Evolutionary conservation across 2,797 vertebrate genomes (phyloP).

Genomic region (Danio kyathit): DNA sequence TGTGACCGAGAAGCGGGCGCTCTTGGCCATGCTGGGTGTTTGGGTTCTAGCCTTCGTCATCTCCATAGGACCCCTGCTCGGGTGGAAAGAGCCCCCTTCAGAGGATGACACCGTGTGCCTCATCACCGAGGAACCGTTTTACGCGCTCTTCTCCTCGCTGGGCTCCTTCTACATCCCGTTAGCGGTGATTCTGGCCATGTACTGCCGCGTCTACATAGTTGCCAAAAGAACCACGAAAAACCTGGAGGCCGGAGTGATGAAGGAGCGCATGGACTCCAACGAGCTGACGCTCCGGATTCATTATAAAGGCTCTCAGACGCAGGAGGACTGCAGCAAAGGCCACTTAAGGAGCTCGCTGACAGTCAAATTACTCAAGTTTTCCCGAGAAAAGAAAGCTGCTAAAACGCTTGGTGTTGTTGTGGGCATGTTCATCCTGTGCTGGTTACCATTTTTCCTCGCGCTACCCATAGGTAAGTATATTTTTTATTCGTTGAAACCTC

Average conservation of each 20-base stretch:
- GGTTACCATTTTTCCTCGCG: constrained; percentile 95
- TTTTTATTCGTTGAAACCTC: not conserved
- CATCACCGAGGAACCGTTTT: constrained; percentile 97
- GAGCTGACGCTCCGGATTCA: constrained; percentile 96
- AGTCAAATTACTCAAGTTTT: constrained; percentile 94
- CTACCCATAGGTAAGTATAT: constrained; percentile 88
- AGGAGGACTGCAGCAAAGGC: constrained; percentile 84
- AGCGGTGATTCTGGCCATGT: constrained; percentile 94
- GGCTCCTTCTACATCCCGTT: constrained; percentile 97
- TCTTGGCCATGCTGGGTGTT: constrained; percentile 89
- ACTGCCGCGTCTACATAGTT: constrained; percentile 94
- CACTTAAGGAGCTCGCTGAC: constrained; percentile 90
- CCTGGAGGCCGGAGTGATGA: constrained; percentile 95
- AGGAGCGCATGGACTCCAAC: constrained; percentile 91
- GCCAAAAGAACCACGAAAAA: constrained; percentile 97
- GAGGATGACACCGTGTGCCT: constrained; percentile 89
- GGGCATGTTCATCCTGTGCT: constrained; percentile 96
- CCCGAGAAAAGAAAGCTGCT: constrained; percentile 95
- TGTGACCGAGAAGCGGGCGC: constrained; percentile 91
- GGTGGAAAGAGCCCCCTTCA: constrained; percentile 96
- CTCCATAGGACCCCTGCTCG: constrained; percentile 94
- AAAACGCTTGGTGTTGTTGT: constrained; percentile 96
- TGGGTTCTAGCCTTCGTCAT: constrained; percentile 94
- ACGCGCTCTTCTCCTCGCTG: constrained; percentile 95
- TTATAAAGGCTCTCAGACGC: constrained; percentile 86